These are phyloP conservation scores for Brachyhypopomus gauderio DNA, from an alignment of 2,113 vertebrate genomes.

Conservation along the genomic window DNA sequence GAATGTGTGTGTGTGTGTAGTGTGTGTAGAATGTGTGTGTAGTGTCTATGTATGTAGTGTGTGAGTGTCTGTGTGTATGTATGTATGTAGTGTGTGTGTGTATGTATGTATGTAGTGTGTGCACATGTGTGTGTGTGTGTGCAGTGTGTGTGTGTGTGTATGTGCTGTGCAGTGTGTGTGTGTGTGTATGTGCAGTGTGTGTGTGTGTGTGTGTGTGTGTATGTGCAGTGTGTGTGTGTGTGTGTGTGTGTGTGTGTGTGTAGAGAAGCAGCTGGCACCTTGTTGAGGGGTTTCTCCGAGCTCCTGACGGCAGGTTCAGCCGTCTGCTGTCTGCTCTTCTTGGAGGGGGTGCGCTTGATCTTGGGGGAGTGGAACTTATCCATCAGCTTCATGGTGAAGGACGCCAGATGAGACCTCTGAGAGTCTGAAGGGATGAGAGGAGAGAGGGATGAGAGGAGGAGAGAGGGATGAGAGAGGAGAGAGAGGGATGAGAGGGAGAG, in stretches of 20 bases:
- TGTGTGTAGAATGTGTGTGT: background rate
- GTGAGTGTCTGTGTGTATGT: too few relatives aligned
- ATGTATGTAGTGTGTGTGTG: background rate
- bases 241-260: background rate
- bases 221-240: background rate
- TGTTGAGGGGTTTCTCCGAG: slow-evolving; percentile 88
- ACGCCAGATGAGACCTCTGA: slow-evolving; percentile 94
- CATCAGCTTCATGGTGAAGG: slow-evolving; percentile 98
- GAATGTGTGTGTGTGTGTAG: background rate
- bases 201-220: background rate
- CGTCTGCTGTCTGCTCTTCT: slow-evolving; percentile 90
- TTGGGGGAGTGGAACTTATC: slow-evolving; percentile 99
- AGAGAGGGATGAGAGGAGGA: background rate
- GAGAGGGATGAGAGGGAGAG: too few relatives aligned
- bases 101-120: background rate
- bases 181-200: background rate
- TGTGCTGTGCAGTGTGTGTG: too few relatives aligned
- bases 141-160: background rate
- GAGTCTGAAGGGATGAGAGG: slow-evolving; percentile 77
- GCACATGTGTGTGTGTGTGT: background rate
- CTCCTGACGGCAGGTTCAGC: slow-evolving; percentile 84
- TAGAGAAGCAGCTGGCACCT: slow-evolving; percentile 71
- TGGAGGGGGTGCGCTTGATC: slow-evolving; percentile 96
- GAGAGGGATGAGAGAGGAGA: background rate
- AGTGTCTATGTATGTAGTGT: too few relatives aligned